These are phyloP conservation scores for Neotoxoptera formosana DNA, from an alignment of 1,140 invertebrate genomes.

Conservation along the genomic window DNA sequence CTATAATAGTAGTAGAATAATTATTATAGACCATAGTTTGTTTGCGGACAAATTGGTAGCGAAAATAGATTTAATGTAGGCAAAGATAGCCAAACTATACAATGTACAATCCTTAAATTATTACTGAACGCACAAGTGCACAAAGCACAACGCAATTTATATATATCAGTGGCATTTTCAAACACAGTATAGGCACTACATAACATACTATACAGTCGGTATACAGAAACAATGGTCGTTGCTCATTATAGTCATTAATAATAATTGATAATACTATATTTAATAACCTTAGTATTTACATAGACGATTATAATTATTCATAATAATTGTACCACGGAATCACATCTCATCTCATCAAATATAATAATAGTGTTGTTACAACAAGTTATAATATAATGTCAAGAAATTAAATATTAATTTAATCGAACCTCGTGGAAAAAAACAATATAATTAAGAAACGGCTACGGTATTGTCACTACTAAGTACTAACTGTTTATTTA, in stretches of 20 bases:
- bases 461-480: neutral
- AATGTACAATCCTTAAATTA: constrained; percentile 14
- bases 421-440: neutral
- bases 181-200: neutral
- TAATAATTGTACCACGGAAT: neutral
- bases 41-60: neutral
- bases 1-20: neutral
- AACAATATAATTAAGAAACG: neutral
- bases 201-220: neutral
- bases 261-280: neutral
- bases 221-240: neutral
- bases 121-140: neutral
- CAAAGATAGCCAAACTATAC: neutral
- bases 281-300: constrained; percentile 1
- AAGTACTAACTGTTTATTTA: neutral
- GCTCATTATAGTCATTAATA: neutral
- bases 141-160: too few relatives aligned
- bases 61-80: neutral
- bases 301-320: neutral
- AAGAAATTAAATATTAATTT: neutral
- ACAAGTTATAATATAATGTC: neutral
- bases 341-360: neutral
- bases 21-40: neutral
- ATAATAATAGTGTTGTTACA: neutral
- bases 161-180: neutral